Evolutionary conservation across 2,888 invertebrate genomes (phyloP).

Genomic region (Nymphalis polychloros): DNA sequence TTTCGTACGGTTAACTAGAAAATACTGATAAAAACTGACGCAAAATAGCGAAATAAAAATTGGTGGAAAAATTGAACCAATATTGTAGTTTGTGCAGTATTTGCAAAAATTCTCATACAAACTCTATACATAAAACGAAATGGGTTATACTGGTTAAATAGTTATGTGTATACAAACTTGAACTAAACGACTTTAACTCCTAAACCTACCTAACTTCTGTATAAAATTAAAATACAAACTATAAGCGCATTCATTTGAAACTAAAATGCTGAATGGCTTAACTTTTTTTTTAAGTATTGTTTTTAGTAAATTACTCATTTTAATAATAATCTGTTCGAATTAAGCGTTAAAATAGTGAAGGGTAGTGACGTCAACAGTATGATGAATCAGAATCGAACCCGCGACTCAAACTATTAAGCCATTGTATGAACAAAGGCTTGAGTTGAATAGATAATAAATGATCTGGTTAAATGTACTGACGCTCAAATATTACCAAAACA

Average conservation of each 20-base stretch:
- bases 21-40: not conserved
- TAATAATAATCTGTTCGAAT: too few relatives aligned
- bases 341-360: too few relatives aligned
- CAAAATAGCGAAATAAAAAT: not conserved
- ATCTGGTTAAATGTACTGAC: not conserved
- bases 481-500: slow-evolving; percentile 13
- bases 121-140: too few relatives aligned
- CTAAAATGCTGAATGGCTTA: too few relatives aligned
- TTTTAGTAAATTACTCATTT: too few relatives aligned
- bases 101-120: too few relatives aligned
- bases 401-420: not conserved
- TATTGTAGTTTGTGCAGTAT: not conserved
- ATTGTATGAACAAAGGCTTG: not conserved
- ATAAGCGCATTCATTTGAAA: not conserved
- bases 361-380: too few relatives aligned
- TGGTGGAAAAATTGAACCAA: not conserved
- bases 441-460: slow-evolving; percentile 6
- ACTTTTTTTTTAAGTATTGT: too few relatives aligned
- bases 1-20: not conserved
- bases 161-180: not conserved
- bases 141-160: not conserved
- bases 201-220: not conserved
- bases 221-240: slow-evolving; percentile 1
- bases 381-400: not conserved
- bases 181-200: not conserved